Percentiles rank a stretch among this genome's conserved stretches.
These are phyloP conservation scores for Cygnus olor DNA, from an alignment of 2,797 vertebrate genomes.

Conservation along the genomic window DNA sequence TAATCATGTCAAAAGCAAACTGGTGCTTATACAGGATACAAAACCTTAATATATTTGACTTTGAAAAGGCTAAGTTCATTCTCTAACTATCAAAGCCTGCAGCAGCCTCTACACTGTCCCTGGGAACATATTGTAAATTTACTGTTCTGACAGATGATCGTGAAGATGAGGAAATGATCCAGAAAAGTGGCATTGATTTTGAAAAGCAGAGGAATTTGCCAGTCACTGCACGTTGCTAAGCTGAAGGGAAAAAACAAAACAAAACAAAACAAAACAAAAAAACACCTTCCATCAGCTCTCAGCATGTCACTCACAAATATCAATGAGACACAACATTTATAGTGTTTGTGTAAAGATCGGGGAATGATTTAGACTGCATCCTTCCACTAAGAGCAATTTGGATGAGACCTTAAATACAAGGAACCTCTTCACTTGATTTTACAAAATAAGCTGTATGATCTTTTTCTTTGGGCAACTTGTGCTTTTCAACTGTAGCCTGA, in stretches of 20 bases:
- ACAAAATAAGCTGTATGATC: background rate
- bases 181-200: conserved; percentile 64
- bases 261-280: too few species aligned
- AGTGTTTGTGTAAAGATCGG: background rate
- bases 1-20: background rate
- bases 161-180: conserved; percentile 53
- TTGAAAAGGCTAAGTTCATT: background rate
- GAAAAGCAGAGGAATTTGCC: conserved; percentile 49
- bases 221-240: conserved; percentile 56
- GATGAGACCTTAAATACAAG: background rate
- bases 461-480: background rate
- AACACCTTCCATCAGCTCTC: background rate
- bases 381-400: background rate
- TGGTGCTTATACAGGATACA: background rate
- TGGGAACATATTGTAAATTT: background rate
- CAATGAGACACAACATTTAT: background rate
- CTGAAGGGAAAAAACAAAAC: background rate
- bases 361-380: background rate
- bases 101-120: background rate
- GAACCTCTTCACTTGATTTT: background rate
- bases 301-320: background rate
- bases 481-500: background rate
- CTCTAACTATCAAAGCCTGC: background rate
- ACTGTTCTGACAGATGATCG: background rate
- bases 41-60: background rate